Conservation (phyloP, 2,797 vertebrate species). For the Dryobates pubescens region DNA sequence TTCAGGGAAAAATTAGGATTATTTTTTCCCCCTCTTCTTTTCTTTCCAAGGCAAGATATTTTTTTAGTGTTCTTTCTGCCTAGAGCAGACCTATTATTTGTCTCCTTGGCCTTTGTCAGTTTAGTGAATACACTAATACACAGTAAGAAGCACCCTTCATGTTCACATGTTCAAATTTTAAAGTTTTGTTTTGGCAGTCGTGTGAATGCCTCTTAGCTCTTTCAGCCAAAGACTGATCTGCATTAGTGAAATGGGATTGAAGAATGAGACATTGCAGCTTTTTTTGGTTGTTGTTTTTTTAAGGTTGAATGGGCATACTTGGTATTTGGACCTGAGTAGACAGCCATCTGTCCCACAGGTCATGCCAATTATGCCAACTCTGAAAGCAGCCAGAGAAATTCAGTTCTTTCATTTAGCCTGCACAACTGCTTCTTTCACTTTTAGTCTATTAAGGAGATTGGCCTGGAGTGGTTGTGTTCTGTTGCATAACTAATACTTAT, state of each 20-base stretch:
- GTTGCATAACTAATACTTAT: not conserved
- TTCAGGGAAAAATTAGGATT: not conserved
- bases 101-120: not conserved
- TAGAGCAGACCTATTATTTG: not conserved
- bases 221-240: not conserved
- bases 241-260: not conserved
- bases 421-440: constrained; percentile 40
- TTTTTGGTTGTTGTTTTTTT: not conserved
- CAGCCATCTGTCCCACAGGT: constrained; percentile 42
- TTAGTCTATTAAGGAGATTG: constrained; percentile 21
- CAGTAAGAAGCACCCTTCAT: not conserved
- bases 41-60: not conserved
- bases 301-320: not conserved
- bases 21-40: not conserved
- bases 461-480: not conserved
- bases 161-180: not conserved
- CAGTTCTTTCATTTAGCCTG: not conserved
- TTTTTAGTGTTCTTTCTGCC: not conserved
- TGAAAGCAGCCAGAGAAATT: constrained; percentile 19
- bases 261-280: not conserved
- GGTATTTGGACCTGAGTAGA: constrained; percentile 3
- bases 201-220: not conserved
- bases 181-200: not conserved
- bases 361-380: not conserved
- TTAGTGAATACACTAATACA: not conserved